phyloP scores from a whole-genome alignment of 2,113 vertebrate genomes.

The Clarias batrachus region DNA sequence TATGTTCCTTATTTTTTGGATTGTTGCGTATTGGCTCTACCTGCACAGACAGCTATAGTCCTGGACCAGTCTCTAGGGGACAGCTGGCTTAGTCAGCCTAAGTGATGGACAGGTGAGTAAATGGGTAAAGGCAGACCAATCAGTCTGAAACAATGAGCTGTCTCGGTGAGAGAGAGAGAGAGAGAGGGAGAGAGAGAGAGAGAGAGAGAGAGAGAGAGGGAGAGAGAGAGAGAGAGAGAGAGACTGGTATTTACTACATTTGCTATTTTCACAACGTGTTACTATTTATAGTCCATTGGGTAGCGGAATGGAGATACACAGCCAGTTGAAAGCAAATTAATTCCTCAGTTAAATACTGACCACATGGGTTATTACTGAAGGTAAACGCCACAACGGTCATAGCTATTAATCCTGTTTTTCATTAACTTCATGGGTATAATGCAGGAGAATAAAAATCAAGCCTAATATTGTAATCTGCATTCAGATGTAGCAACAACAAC shows the following conservation, averaged over 20 bases:
- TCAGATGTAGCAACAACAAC: not conserved
- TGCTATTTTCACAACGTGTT: constrained; percentile 6
- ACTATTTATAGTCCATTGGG: not conserved
- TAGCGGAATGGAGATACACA: not conserved
- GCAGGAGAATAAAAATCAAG: not conserved
- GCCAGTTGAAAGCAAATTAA: not conserved
- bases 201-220: constrained; percentile 1
- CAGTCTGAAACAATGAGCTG: constrained; percentile 72
- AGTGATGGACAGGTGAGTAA: constrained; percentile 74
- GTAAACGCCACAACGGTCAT: too few species aligned
- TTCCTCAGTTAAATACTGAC: not conserved
- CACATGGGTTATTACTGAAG: not conserved
- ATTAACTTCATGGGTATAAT: not conserved
- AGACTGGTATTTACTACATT: not conserved
- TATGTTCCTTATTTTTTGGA: constrained; percentile 50
- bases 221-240: constrained; percentile 9
- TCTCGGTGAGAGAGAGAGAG: constrained; percentile 30
- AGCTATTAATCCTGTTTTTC: not conserved
- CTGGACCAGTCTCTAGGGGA: constrained; percentile 61
- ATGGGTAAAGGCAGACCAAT: constrained; percentile 74
- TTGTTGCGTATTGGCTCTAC: constrained; percentile 51
- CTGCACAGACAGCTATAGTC: constrained; percentile 65
- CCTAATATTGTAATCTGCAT: not conserved
- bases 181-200: constrained; percentile 7
- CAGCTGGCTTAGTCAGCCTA: constrained; percentile 73